Evolutionary conservation across 2,113 vertebrate species (phyloP).

Genomic region (Aegithalos caudatus): DNA sequence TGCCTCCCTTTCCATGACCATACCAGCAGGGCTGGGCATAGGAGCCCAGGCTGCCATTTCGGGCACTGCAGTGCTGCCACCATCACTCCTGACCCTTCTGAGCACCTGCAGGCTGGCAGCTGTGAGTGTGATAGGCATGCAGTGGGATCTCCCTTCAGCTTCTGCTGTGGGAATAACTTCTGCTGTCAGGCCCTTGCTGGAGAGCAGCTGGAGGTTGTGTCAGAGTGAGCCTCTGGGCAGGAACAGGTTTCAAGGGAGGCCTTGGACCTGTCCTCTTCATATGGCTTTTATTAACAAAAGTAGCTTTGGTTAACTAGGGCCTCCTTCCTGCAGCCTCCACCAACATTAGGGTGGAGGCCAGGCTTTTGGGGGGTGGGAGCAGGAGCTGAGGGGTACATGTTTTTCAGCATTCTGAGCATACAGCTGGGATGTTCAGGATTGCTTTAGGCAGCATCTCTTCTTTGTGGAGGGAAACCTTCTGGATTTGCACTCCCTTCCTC

Average conservation of each 20-base stretch:
- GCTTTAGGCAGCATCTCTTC: neutral
- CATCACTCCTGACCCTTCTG: neutral
- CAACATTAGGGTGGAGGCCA: neutral
- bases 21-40: neutral
- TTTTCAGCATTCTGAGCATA: neutral
- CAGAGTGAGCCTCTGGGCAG: neutral
- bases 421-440: accelerated
- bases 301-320: neutral
- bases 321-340: neutral
- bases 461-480: neutral
- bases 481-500: neutral
- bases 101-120: neutral
- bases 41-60: neutral
- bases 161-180: neutral
- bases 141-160: neutral
- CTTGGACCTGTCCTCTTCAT: neutral
- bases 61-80: neutral
- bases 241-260: neutral
- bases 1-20: accelerated
- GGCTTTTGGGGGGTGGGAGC: neutral
- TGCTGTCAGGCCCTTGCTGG: accelerated
- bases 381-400: accelerated
- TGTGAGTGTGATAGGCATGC: neutral
- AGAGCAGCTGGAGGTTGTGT: neutral
- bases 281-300: neutral